Evolutionary conservation across 2,113 vertebrate species (phyloP).

Genomic region (Micromys minutus): DNA sequence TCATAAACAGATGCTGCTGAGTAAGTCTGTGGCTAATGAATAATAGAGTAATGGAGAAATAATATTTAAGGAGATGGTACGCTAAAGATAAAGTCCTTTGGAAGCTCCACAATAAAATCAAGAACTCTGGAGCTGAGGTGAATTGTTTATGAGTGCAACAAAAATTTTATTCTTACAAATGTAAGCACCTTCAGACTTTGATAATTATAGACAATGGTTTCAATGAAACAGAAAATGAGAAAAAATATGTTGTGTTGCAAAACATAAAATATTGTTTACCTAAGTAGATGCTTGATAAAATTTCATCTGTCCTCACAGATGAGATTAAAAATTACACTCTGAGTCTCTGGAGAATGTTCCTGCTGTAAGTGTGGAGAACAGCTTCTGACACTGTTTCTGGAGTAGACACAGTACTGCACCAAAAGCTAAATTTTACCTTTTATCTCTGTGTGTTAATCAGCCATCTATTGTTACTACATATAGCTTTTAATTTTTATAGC

Average conservation of each 20-base stretch:
- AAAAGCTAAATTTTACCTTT: slow-evolving; percentile 38
- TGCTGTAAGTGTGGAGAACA: background rate
- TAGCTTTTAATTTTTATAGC: slow-evolving; percentile 58
- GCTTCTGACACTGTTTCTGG: background rate
- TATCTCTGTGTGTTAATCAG: slow-evolving; percentile 59
- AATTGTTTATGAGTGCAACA: slow-evolving; percentile 23
- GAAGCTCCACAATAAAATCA: slow-evolving; percentile 15
- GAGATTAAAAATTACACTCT: background rate
- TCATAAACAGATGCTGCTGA: background rate
- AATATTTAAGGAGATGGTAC: background rate
- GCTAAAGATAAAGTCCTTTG: background rate
- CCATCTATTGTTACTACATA: slow-evolving; percentile 43
- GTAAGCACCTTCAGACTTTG: background rate
- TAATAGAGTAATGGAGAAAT: slow-evolving; percentile 34
- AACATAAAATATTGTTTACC: background rate
- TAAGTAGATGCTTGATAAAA: background rate
- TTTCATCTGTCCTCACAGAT: background rate
- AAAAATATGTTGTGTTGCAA: background rate
- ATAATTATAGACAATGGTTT: slow-evolving; percentile 20
- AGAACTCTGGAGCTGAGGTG: background rate
- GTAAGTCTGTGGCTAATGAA: slow-evolving; percentile 23
- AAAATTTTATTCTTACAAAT: background rate
- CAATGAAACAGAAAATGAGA: slow-evolving; percentile 13
- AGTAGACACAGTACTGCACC: background rate
- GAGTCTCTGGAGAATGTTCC: background rate